Percentiles rank a stretch among this genome's conserved stretches.
Evolutionary conservation across 2,888 invertebrate species (phyloP).

Genomic region (Electrophaes corylata): DNA sequence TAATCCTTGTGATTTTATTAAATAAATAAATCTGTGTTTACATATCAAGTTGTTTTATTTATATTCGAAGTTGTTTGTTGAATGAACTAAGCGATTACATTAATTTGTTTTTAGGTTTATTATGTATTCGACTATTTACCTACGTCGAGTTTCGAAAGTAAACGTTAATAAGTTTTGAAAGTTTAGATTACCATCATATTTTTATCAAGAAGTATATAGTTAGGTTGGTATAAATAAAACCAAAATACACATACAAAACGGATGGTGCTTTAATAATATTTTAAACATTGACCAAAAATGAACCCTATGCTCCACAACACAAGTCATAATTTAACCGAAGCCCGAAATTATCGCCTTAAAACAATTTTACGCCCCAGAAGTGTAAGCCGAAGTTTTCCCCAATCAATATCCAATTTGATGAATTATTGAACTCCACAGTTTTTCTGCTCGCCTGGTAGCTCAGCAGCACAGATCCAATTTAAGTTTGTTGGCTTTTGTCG

Average conservation of each 20-base stretch:
- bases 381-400: constrained; percentile 21
- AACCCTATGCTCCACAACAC: background rate
- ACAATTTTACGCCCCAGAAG: constrained; percentile 21
- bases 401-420: constrained; percentile 50
- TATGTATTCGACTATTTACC: background rate
- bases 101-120: background rate
- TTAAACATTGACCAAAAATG: too few species aligned
- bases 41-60: background rate
- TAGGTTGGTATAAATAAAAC: too few species aligned
- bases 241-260: too few species aligned
- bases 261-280: too few species aligned
- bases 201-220: too few species aligned
- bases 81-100: constrained; percentile 1
- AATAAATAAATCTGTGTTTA: too few species aligned
- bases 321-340: background rate
- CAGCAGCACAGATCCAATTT: constrained; percentile 62
- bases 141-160: too few species aligned
- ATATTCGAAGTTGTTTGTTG: background rate
- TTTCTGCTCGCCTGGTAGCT: constrained; percentile 47
- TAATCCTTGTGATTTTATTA: too few species aligned
- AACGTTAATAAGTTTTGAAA: too few species aligned
- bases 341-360: background rate
- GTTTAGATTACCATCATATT: too few species aligned
- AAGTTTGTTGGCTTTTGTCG: constrained; percentile 66
- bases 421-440: constrained; percentile 53